Evolutionary conservation across 2,113 vertebrate species (phyloP).

Genomic region (Percina caprodes): DNA sequence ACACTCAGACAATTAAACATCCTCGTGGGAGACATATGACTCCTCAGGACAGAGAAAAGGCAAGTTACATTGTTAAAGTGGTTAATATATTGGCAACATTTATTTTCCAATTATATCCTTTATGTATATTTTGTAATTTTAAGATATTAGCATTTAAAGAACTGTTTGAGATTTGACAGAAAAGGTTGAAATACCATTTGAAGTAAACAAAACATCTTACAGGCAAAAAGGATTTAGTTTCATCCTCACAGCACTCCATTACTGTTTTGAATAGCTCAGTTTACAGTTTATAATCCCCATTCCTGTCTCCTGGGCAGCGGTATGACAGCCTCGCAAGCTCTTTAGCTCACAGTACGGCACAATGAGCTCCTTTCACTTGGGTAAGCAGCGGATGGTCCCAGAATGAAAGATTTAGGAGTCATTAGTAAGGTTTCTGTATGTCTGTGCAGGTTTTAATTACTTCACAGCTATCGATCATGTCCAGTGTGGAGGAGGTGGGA

Average conservation of each 20-base stretch:
- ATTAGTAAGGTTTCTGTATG: conserved; percentile 74
- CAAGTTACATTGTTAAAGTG: background rate
- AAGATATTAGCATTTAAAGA: background rate
- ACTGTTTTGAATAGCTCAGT: conserved; percentile 35
- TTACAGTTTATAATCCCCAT: conserved; percentile 50
- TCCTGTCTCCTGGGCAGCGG: conserved; percentile 33
- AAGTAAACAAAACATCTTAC: conserved; percentile 11
- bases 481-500: conserved; percentile 42
- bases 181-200: background rate
- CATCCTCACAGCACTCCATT: background rate
- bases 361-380: conserved; percentile 60
- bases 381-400: conserved; percentile 61
- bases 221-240: conserved; percentile 15
- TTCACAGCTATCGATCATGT: conserved; percentile 44
- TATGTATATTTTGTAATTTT: background rate
- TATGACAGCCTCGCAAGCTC: conserved; percentile 37
- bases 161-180: background rate
- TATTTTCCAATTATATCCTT: background rate
- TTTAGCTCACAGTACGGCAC: conserved; percentile 35
- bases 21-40: background rate
- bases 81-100: background rate
- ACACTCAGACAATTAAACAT: background rate
- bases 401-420: conserved; percentile 69
- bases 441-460: conserved; percentile 73
- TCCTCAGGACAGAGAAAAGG: background rate